Evolutionary conservation across 2,888 invertebrate genomes (phyloP), one percentile per base, ranked within the genome.

Genomic region (Cheilosia variabilis): DNA sequence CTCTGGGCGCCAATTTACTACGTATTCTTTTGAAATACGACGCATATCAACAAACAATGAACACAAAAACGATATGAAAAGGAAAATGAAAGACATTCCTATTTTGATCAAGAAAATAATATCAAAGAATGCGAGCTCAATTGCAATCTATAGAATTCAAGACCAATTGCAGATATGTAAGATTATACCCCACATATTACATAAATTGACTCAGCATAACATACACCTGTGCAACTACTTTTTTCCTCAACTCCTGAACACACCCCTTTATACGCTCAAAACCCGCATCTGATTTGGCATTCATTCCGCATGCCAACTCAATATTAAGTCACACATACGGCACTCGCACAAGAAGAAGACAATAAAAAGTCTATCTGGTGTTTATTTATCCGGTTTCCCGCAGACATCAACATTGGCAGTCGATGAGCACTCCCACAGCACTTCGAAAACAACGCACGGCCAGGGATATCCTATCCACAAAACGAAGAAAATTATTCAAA

Each of bases 401-500:
- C 72, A 52, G 60, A 72, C 60, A 41, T 60, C 60, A 52, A 50
- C 50, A 43, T 50, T 53, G 24, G 17, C n/a, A 68, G 43, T 43
- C 41, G 27, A 27, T 22, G 19, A 43, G 43, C 68, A 43, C 24
- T 24, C 24, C 52, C 31, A 22, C n/a, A 24, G 31, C 47, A 62
- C 31, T 47, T 47, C 10, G 7, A 63, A 15, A 15, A 34, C 17
- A 5, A n/a, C 47, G 17, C 47, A 17, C 47, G 13, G 24, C 13
- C 24, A 3, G 24, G 9, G 9, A 31, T 9, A 2, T 9, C 37
- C 22, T 52, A 10, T 24, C 34, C 17, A 17, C 13, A 15, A 52
- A 27, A 22, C n/a, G 37, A 24, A 66, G 22, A 57, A 55, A 68
- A 68, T 34, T 55, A 57, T 68, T 68, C 52, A 72, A 72, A 52